A percentile compares a stretch with the other conserved stretches of the same genome.
phyloP scores from a whole-genome alignment of 2,797 vertebrate genomes.

The Denticeps clupeoides region DNA sequence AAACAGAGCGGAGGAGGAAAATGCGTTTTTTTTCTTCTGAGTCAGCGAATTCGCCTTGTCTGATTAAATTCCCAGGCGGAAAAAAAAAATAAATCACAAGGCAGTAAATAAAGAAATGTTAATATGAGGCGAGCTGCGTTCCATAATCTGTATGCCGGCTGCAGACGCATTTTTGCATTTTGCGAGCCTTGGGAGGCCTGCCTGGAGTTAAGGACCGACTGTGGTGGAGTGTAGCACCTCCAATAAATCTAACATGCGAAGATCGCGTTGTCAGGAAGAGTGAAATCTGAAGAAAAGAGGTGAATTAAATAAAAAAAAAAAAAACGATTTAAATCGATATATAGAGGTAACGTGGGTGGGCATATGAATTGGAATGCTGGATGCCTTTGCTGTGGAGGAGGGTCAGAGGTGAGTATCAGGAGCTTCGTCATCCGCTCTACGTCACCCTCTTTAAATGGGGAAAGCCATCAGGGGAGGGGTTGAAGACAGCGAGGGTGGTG shows the following conservation, averaged over 20 bases:
- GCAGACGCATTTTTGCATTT: too few relatives aligned
- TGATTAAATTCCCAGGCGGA: constrained; percentile 51
- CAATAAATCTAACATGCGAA: too few relatives aligned
- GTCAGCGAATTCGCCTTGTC: constrained; percentile 47
- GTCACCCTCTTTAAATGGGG: constrained; percentile 14
- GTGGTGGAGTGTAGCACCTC: too few relatives aligned
- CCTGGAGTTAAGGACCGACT: too few relatives aligned
- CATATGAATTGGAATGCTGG: not conserved
- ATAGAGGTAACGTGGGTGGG: too few relatives aligned
- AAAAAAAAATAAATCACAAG: constrained; percentile 22
- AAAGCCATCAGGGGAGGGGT: constrained; percentile 19
- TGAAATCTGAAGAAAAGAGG: too few relatives aligned
- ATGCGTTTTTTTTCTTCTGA: constrained; percentile 32
- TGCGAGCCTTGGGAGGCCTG: too few relatives aligned
- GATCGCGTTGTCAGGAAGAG: too few relatives aligned
- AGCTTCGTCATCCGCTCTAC: too few relatives aligned
- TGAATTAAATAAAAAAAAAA: too few relatives aligned
- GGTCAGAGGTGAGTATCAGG: not conserved
- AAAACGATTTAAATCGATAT: too few relatives aligned
- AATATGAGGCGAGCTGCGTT: not conserved
- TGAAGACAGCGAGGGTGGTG: constrained; percentile 2
- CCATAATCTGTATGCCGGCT: constrained; percentile 1
- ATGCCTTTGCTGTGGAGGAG: constrained; percentile 1
- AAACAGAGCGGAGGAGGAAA: constrained; percentile 39
- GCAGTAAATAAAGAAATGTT: constrained; percentile 3